Evolutionary conservation across 2,888 invertebrate species (phyloP), one percentile per base, ranked within the genome.

Genomic region (Nomada fabriciana): DNA sequence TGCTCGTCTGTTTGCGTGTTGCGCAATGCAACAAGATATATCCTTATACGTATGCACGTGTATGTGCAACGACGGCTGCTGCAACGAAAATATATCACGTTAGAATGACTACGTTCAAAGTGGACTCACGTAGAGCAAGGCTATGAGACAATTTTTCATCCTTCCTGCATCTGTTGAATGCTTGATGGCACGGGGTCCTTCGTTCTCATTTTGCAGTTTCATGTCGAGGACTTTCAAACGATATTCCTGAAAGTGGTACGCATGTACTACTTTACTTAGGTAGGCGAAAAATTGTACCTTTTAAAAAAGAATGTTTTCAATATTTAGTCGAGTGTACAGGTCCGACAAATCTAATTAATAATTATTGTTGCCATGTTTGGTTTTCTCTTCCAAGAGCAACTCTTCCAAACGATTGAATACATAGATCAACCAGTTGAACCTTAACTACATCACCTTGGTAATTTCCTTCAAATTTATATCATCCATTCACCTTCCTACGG

Each of bases 21-120:
- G 60, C 82, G 76, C 52, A 82, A 82, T 69, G 29, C 25, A 36
- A 18, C 53, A n/a, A 36, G 53, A 20, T 57, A 47, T 76, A 80
- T 65, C 80, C 80, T 82, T 80, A 80, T 80, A 80, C 7, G 36
- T 36, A 36, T 36, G 36, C 36, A 36, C 7, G 36, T 36, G 7
- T 5, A 36, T 36, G 36, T 36, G 36, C 20, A 72, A 67, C 55
- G 52, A 53, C n/a, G 43, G 20, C 29, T n/a, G 52, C 3, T 57
- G 57, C 25, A 50, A 42, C 43, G 36, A 72, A 72, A 67, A 57
- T 70, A 53, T 68, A 63, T 71, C 25, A 15, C 18, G 9, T n/a
- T 43, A 13, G 11, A 36, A 11, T 53, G 69, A 55, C 55, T 69
- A 74, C 25, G 36, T 64, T 74, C 18, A 36, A 69, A 43, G 25